These are phyloP conservation scores for Coilia nasus DNA, from an alignment of 2,797 vertebrate genomes.

Conservation along the genomic window DNA sequence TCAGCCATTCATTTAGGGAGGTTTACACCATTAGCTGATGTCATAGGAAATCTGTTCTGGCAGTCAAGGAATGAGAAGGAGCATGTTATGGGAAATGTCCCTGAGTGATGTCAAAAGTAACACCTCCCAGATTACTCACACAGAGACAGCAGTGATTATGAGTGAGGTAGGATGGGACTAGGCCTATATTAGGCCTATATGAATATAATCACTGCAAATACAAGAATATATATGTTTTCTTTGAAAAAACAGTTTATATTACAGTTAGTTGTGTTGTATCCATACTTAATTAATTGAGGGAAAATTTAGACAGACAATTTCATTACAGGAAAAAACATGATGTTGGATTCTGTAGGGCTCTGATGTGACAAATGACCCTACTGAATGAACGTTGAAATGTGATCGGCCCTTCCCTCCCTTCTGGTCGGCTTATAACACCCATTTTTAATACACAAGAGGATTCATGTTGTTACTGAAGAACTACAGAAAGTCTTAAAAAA, in stretches of 20 bases:
- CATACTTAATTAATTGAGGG: too few species aligned
- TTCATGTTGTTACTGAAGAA: background rate
- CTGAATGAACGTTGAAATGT: background rate
- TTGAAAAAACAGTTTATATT: too few species aligned
- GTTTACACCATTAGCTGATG: background rate
- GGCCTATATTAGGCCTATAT: too few species aligned
- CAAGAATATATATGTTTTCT: too few species aligned
- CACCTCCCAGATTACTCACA: slow-evolving; percentile 52
- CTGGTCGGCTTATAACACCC: background rate
- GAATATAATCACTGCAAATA: too few species aligned
- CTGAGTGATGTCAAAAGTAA: slow-evolving; percentile 55
- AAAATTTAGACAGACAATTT: too few species aligned
- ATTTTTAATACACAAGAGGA: background rate
- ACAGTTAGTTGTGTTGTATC: too few species aligned
- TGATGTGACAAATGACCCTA: too few species aligned
- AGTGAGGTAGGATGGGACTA: too few species aligned
- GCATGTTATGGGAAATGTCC: slow-evolving; percentile 52
- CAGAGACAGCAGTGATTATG: slow-evolving; percentile 24
- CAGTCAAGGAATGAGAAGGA: slow-evolving; percentile 16
- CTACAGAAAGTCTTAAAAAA: background rate
- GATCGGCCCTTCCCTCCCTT: background rate
- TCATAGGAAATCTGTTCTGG: background rate
- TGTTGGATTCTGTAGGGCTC: too few species aligned
- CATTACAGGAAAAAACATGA: too few species aligned
- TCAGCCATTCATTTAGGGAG: background rate